Base-by-base conservation (phyloP, 1,140 invertebrate genomes). In the Chrysoperla carnea region DNA sequence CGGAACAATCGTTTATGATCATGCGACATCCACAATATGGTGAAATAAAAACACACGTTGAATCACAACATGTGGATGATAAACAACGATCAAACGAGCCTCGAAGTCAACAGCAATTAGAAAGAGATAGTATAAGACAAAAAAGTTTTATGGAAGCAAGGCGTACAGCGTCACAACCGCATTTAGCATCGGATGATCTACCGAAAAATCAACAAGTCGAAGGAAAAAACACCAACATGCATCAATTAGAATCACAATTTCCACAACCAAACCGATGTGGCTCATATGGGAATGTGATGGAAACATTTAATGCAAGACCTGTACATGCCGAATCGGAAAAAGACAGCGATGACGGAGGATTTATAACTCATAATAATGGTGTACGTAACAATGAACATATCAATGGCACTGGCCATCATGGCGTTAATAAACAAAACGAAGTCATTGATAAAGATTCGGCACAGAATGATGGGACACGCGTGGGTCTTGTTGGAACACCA, bases 81-180 rank as follows among this genome's bases (percentile, higher is more conserved):
- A n/a, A 46, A 39, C 29, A 40, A 46, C 8, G 33, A 27, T 1
- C 41, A 28, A 27, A 6, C 15, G 47, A 57, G 40, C 45, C 51
- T 38, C 56, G 69, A 54, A 72, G 69, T 52, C 68, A 68, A 36
- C 70, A 72, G 53, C 70, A 72, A 51, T 50, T 73, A 36, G 69
- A 72, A 53, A 54, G 70, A 49, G 70, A 73, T 51, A 68, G 67
- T 47, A 41, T 58, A 17, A 54, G 66, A 48, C 67, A 69, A 51
- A 58, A 62, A 54, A 68, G 63, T 37, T 62, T 72, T 36, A 50
- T 59, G 12, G 70, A 72, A 54, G 63, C 66, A 3, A 54, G 69
- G 50, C 56, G 70, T 46, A 70, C 75, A 2, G 62, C 69, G 1
- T 79, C 77, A 1, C 77, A 79, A 44, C 77, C 76, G 6, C 76